Evolutionary conservation across 2,888 invertebrate genomes (phyloP).

Genomic region (Actias luna): DNA sequence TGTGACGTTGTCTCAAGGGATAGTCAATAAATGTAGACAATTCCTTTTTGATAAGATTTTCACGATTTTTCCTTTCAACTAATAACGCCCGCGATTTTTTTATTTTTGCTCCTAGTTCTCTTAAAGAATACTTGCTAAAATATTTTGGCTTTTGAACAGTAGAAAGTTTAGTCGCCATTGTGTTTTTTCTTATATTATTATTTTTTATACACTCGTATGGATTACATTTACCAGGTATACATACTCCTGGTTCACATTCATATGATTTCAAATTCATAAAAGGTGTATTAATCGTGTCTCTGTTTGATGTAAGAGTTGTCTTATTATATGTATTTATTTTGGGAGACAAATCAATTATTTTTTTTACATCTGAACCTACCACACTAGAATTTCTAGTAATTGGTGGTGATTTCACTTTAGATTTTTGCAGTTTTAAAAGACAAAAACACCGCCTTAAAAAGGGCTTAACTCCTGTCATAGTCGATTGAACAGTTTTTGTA

Average conservation of each 20-base stretch:
- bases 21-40: background rate
- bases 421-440: conserved; percentile 36
- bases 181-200: conserved; percentile 30
- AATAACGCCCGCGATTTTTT: conserved; percentile 19
- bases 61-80: conserved; percentile 10
- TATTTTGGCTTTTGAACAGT: conserved; percentile 22
- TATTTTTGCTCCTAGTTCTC: conserved; percentile 18
- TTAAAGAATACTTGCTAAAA: conserved; percentile 18
- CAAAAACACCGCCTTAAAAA: conserved; percentile 47
- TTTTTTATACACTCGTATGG: conserved; percentile 38
- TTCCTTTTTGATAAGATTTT: background rate
- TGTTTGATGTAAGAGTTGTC: conserved; percentile 12
- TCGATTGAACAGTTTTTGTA: conserved; percentile 27
- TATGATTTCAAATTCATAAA: conserved; percentile 31
- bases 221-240: conserved; percentile 41
- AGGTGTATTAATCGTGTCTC: background rate
- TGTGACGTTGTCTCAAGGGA: conserved; percentile 13
- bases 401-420: background rate
- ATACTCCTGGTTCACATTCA: conserved; percentile 46
- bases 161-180: conserved; percentile 17
- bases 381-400: background rate
- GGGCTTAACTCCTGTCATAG: conserved; percentile 29
- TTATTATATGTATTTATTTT: background rate
- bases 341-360: conserved; percentile 19
- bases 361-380: conserved; percentile 24